Percentiles rank a stretch among this genome's conserved stretches.
phyloP scores from a whole-genome alignment of 2,797 vertebrate species.

The Amblyopsis hoosieri region DNA sequence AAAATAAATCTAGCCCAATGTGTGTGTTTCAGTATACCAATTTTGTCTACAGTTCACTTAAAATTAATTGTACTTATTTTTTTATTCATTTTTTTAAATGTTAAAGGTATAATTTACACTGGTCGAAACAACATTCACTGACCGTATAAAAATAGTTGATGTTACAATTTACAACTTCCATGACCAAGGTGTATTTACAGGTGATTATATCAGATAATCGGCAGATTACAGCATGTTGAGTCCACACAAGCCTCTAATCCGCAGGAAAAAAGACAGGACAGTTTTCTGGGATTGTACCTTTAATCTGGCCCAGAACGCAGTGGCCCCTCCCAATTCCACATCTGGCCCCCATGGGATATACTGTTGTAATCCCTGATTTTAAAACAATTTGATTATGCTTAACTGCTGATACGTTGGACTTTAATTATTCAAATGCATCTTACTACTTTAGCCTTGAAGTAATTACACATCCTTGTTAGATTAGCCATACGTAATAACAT shows the following conservation, averaged over 20 bases:
- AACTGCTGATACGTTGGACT: conserved; percentile 68
- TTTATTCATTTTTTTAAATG: no score
- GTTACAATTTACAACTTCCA: conserved; percentile 14
- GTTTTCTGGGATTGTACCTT: conserved; percentile 69
- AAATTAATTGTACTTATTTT: no score
- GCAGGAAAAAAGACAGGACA: conserved; percentile 61
- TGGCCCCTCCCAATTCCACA: conserved; percentile 65
- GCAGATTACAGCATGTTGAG: conserved; percentile 84
- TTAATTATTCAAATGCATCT: conserved; percentile 84
- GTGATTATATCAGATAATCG: conserved; percentile 85
- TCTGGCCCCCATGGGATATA: conserved; percentile 77
- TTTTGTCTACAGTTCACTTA: no score
- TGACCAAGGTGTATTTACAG: conserved; percentile 80
- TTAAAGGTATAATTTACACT: no score
- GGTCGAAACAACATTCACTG: no score
- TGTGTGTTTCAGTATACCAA: no score
- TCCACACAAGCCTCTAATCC: conserved; percentile 75
- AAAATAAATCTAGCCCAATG: background rate
- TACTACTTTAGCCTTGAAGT: conserved; percentile 68
- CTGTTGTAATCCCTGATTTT: conserved; percentile 81
- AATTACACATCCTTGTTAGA: conserved; percentile 72
- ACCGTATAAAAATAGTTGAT: no score
- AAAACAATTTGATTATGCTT: conserved; percentile 79
- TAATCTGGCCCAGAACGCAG: conserved; percentile 73
- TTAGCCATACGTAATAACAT: conserved; percentile 65